phyloP scores from a whole-genome alignment of 1,140 invertebrate species.

The Pristionchus pacificus region DNA sequence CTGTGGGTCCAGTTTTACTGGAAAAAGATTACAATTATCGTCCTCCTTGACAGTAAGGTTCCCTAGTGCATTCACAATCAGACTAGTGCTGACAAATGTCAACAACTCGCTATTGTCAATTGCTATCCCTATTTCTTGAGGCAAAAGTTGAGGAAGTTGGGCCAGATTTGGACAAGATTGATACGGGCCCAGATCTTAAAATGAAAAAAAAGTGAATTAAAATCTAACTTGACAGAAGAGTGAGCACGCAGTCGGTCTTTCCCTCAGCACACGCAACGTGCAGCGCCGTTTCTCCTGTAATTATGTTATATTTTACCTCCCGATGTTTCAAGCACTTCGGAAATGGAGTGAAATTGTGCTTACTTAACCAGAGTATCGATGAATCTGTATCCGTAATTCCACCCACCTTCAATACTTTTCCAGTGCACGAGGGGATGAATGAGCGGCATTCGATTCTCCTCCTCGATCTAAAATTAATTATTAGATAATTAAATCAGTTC shows the following conservation, averaged over 20 bases:
- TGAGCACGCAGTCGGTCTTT: not conserved
- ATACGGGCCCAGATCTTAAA: no score
- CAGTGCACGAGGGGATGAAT: not conserved
- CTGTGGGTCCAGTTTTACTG: not conserved
- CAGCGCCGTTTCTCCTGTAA: not conserved
- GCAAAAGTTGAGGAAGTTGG: not conserved
- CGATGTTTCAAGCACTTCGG: no score
- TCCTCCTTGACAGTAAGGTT: not conserved
- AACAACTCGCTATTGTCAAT: no score
- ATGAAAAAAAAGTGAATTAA: no score
- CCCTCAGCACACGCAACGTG: not conserved
- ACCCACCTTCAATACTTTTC: not conserved
- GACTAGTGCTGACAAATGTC: no score
- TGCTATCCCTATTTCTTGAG: not conserved
- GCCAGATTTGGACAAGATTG: not conserved
- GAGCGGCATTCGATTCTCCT: not conserved
- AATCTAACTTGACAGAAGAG: not conserved
- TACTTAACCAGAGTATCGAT: not conserved
- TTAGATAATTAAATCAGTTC: not conserved
- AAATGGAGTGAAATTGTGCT: no score
- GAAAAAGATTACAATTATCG: no score
- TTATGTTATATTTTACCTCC: no score
- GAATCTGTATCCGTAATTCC: not conserved
- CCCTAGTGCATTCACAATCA: not conserved
- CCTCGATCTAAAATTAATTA: not conserved